A percentile compares a stretch with the other conserved stretches of the same genome.
Evolutionary conservation across 2,797 vertebrate species (phyloP).

Genomic region (Pagetopsis macropterus): DNA sequence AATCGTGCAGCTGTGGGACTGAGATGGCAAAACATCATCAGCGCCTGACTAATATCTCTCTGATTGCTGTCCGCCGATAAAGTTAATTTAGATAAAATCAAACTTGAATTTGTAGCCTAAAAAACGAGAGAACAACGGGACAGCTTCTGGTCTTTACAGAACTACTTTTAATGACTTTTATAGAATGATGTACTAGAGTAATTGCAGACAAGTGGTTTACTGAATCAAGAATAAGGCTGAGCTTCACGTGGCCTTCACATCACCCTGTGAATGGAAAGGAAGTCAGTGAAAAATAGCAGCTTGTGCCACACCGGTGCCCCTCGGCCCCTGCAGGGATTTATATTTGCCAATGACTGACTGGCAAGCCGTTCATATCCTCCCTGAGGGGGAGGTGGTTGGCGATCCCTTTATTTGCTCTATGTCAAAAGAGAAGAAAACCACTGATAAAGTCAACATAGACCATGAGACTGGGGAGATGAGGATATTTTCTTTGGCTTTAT

Average conservation of each 20-base stretch:
- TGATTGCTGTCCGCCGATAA: slow-evolving; percentile 53
- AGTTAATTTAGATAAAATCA: slow-evolving; percentile 50
- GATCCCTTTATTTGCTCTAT: slow-evolving; percentile 45
- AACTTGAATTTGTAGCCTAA: slow-evolving; percentile 30
- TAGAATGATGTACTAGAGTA: background rate
- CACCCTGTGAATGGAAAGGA: slow-evolving; percentile 53
- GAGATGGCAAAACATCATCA: slow-evolving; percentile 27
- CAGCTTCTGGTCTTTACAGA: slow-evolving; percentile 31
- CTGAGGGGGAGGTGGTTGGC: slow-evolving; percentile 27
- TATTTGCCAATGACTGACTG: slow-evolving; percentile 65
- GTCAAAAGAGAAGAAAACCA: slow-evolving; percentile 46
- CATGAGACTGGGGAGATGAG: background rate
- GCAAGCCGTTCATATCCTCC: slow-evolving; percentile 60
- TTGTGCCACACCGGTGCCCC: slow-evolving; percentile 63
- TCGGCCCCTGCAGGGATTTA: slow-evolving; percentile 53
- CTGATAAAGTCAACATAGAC: slow-evolving; percentile 19
- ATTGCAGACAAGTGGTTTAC: slow-evolving; percentile 32
- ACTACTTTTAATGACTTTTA: slow-evolving; percentile 16
- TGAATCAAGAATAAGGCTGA: slow-evolving; percentile 20
- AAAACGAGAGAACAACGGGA: slow-evolving; percentile 18
- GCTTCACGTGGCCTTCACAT: slow-evolving; percentile 15
- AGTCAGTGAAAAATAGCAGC: slow-evolving; percentile 66
- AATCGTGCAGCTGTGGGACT: slow-evolving; percentile 19
- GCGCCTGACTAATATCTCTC: slow-evolving; percentile 34
- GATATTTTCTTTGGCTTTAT: slow-evolving; percentile 33